These are phyloP conservation scores for Muntiacus muntjak DNA, from an alignment of 2,113 vertebrate genomes.

Conservation along the genomic window DNA sequence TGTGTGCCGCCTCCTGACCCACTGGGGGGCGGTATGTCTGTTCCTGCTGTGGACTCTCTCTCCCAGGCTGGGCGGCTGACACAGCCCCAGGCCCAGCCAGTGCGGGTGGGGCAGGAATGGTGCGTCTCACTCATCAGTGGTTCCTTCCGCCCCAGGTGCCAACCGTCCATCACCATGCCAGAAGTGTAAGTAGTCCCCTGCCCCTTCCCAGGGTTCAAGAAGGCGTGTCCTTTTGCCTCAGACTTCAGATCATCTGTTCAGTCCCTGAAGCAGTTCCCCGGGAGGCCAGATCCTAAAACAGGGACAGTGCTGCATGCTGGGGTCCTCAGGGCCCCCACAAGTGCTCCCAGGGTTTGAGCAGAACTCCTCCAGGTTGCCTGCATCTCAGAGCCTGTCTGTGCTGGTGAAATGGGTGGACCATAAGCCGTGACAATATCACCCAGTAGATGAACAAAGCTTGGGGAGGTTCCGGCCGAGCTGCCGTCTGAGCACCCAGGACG, in stretches of 20 bases:
- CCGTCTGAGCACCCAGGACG: neutral
- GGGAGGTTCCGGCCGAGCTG: neutral
- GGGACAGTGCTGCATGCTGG: neutral
- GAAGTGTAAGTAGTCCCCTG: slow-evolving; percentile 79
- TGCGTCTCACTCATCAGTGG: neutral
- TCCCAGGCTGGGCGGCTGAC: neutral
- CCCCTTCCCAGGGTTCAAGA: neutral
- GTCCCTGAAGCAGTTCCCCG: neutral
- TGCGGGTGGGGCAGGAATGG: neutral
- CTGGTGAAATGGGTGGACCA: neutral
- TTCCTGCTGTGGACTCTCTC: neutral
- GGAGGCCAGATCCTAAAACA: neutral
- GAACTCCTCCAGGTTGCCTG: neutral
- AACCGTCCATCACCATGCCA: slow-evolving; percentile 65
- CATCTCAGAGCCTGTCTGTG: neutral
- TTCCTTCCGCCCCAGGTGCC: slow-evolving; percentile 37
- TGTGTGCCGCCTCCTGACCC: too few species aligned
- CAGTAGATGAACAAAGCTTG: neutral
- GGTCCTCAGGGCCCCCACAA: accelerated
- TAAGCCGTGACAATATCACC: accelerated
- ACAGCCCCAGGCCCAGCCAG: neutral
- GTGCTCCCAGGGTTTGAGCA: neutral
- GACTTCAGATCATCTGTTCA: neutral
- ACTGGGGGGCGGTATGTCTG: neutral
- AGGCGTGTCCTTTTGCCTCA: neutral